Conservation (phyloP, 2,888 invertebrate genomes). For the Lithosia quadra region DNA sequence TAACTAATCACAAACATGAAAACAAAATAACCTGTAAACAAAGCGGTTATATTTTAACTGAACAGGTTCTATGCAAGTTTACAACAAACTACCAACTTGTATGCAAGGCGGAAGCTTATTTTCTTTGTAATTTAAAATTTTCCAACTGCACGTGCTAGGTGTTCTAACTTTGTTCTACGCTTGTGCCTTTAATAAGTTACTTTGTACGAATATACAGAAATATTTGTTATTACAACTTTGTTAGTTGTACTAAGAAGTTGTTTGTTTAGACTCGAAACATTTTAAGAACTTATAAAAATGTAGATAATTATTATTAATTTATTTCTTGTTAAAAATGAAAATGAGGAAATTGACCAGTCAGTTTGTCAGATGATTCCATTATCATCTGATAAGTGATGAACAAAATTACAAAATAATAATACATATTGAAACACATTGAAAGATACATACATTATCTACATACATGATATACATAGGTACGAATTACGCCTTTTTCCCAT, state of each 20-base stretch:
- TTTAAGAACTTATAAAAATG: background rate
- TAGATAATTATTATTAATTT: background rate
- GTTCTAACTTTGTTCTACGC: constrained; percentile 57
- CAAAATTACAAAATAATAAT: too few species aligned
- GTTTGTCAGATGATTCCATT: too few species aligned
- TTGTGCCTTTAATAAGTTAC: constrained; percentile 51
- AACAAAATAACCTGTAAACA: constrained; percentile 39
- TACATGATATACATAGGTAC: too few species aligned
- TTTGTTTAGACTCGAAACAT: background rate
- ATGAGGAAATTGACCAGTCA: too few species aligned
- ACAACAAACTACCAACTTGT: constrained; percentile 74
- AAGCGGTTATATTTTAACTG: constrained; percentile 67
- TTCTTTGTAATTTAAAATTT: constrained; percentile 82
- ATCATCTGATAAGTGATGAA: too few species aligned
- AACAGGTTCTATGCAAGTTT: constrained; percentile 71
- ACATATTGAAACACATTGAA: too few species aligned
- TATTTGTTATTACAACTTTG: constrained; percentile 37
- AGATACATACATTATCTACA: too few species aligned
- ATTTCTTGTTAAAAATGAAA: background rate
- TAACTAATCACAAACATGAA: constrained; percentile 35
- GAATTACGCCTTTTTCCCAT: too few species aligned
- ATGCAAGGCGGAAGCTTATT: constrained; percentile 72
- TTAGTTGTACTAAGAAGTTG: constrained; percentile 15
- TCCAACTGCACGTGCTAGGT: constrained; percentile 67
- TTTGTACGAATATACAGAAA: constrained; percentile 47